phyloP scores from a whole-genome alignment of 2,888 invertebrate species.

The Drosophila aldrichi region DNA sequence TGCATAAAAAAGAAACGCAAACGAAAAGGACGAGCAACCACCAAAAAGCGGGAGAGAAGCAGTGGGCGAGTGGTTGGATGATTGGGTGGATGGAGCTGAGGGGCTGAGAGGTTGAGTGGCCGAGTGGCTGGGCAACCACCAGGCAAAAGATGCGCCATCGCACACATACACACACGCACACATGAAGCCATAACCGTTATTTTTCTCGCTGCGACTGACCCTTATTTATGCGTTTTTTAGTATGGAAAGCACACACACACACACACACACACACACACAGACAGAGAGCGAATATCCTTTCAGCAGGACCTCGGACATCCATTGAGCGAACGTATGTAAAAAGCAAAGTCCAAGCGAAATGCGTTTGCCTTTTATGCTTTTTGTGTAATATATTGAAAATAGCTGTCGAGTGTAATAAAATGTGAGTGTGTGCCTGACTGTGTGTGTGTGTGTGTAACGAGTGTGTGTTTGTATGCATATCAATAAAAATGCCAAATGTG shows the following conservation, averaged over 20 bases:
- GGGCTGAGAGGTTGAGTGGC: neutral
- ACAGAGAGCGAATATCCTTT: constrained; percentile 64
- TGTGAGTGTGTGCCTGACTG: constrained; percentile 48
- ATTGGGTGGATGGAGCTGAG: neutral
- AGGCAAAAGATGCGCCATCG: constrained; percentile 27
- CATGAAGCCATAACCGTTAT: constrained; percentile 68
- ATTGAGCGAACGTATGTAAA: constrained; percentile 67
- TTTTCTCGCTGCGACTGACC: constrained; percentile 48
- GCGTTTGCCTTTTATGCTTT: constrained; percentile 72
- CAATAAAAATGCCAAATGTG: constrained; percentile 79
- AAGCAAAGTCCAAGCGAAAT: constrained; percentile 50
- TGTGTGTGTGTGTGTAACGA: constrained; percentile 12
- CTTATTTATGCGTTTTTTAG: constrained; percentile 83
- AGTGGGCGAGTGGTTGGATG: constrained; percentile 11
- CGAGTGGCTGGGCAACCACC: constrained; percentile 38
- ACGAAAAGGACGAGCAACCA: constrained; percentile 37
- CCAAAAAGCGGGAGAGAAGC: constrained; percentile 19
- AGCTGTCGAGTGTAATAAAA: constrained; percentile 82
- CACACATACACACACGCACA: constrained; percentile 10
- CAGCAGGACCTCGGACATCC: constrained; percentile 41
- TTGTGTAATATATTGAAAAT: constrained; percentile 82
- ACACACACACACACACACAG: constrained; percentile 23
- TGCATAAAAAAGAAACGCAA: constrained; percentile 73
- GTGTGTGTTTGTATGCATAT: constrained; percentile 70
- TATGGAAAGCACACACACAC: constrained; percentile 73